Evolutionary conservation across 2,888 invertebrate genomes (phyloP).

Genomic region (Drosophila differens): DNA sequence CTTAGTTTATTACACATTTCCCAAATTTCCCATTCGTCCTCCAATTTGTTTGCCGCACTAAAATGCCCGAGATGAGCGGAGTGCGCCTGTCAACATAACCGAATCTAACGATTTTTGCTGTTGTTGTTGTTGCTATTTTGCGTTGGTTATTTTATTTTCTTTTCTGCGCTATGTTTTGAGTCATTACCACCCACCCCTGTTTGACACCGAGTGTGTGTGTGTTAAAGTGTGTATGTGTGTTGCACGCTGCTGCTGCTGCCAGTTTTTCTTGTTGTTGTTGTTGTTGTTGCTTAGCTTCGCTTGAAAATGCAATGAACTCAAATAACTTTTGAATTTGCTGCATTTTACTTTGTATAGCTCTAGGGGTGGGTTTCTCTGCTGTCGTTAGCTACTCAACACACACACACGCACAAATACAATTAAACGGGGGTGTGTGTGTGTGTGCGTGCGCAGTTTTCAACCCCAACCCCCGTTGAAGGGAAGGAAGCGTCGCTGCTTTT

Average conservation of each 20-base stretch:
- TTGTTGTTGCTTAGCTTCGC: slow-evolving; percentile 63
- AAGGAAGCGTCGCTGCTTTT: slow-evolving; percentile 70
- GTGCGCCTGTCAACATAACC: slow-evolving; percentile 61
- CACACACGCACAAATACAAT: slow-evolving; percentile 57
- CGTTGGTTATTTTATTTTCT: slow-evolving; percentile 58
- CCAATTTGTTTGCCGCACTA: slow-evolving; percentile 18
- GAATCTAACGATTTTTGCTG: slow-evolving; percentile 63
- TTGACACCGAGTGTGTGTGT: slow-evolving; percentile 18
- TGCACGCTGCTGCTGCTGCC: slow-evolving; percentile 40
- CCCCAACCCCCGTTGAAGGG: slow-evolving; percentile 63
- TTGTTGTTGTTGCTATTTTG: slow-evolving; percentile 42
- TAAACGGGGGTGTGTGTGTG: slow-evolving; percentile 60
- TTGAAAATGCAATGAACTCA: slow-evolving; percentile 84
- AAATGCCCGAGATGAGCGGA: slow-evolving; percentile 22
- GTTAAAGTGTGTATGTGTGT: slow-evolving; percentile 24
- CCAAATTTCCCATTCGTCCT: slow-evolving; percentile 12
- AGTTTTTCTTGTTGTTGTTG: slow-evolving; percentile 49
- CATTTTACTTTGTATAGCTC: slow-evolving; percentile 72
- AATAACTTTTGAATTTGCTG: slow-evolving; percentile 83
- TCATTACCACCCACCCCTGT: slow-evolving; percentile 80
- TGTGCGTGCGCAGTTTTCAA: slow-evolving; percentile 70
- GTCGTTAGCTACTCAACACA: slow-evolving; percentile 70
- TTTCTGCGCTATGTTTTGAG: slow-evolving; percentile 76
- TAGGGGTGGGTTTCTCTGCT: slow-evolving; percentile 72
- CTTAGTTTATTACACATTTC: neutral